Evolutionary conservation across 2,113 vertebrate genomes (phyloP).

Genomic region (Barnardius zonarius): DNA sequence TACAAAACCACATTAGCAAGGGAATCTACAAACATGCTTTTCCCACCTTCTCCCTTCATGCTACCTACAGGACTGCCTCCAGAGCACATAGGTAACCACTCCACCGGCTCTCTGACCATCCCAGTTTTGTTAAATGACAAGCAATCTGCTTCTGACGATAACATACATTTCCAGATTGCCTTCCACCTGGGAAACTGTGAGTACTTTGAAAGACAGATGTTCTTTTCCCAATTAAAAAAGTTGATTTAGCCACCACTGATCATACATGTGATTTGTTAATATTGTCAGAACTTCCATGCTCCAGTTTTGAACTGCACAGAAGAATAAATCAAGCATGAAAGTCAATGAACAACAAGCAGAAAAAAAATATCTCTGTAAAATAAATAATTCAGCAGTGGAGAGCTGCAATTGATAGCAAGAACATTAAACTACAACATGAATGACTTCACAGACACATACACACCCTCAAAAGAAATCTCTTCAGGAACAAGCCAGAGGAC

Average conservation of each 20-base stretch:
- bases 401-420: constrained; percentile 6
- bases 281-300: not conserved
- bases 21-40: not conserved
- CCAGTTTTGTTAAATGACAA: not conserved
- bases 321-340: constrained; percentile 16
- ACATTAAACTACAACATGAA: not conserved
- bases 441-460: not conserved
- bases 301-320: not conserved
- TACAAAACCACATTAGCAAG: not conserved
- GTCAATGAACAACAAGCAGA: not conserved
- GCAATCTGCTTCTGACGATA: not conserved
- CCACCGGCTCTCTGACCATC: not conserved
- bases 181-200: not conserved
- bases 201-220: not conserved
- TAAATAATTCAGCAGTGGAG: constrained; percentile 24
- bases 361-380: not conserved
- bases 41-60: not conserved
- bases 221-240: not conserved
- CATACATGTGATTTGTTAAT: not conserved
- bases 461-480: not conserved
- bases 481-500: not conserved
- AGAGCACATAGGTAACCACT: not conserved
- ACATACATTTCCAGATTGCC: not conserved
- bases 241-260: not conserved
- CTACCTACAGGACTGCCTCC: not conserved